Evolutionary conservation across 30 jellyfish, hydroid and myxozoan genomes (phyloP), one percentile per base, ranked within the genome.

Genomic region (Turritopsis rubra): DNA sequence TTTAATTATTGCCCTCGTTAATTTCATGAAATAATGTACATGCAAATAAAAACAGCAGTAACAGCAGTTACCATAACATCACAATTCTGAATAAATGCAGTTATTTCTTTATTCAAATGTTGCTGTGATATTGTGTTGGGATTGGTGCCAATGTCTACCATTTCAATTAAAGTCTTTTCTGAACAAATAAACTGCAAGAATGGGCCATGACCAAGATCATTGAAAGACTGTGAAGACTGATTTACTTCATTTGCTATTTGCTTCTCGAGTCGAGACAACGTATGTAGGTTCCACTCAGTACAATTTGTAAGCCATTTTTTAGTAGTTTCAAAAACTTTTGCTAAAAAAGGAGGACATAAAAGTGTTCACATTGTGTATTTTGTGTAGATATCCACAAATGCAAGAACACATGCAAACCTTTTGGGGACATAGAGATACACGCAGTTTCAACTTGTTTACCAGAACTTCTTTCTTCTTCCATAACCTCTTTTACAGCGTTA

Each of bases 161-260:
- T 20, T 25, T 79, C 60, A 60, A 19, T 52, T 24, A 90, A 28
- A 16, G 53, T 84, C 22, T 72, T 31, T 22, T 85, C 74, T 31
- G 54, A 22, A 21, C 28, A 28, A 17, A 90, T n/a, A 30, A 86
- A 90, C 79, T 71, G 71, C 52, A 90, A 83, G 65, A 85, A 86
- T 16, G 95, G n/a, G 0, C 94, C 97, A 54, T 68, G 88, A 9
- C 97, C 94, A 18, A 90, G 65, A 54, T 75, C 83, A 16, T 83
- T 89, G 72, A 90, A 90, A 27, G 86, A 65, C 0, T 4, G 20
- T 18, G 28, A 17, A 41, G 22, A 23, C 27, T 80, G 71, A 65
- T 80, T 21, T 30, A 80, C 65, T 41, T 41, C 82, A 1, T 81
- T 22, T 13, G 84, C 53, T 18, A 80, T 80, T 54, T 80, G 87